Evolutionary conservation across 1,140 invertebrate species (phyloP).

Genomic region (Orchesella cincta): DNA sequence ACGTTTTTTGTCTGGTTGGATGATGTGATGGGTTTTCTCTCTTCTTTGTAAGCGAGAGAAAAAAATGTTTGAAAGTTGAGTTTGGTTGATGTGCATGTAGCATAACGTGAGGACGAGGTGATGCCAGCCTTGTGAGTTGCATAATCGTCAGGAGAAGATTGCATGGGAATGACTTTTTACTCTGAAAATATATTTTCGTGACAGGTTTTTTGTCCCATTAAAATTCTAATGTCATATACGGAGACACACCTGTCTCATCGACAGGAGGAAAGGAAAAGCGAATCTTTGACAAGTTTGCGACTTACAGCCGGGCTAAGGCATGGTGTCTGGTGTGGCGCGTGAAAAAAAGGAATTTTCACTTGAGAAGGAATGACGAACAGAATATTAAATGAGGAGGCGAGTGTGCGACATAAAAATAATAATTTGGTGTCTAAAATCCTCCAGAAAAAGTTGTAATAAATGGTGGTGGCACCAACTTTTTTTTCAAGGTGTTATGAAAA

Average conservation of each 20-base stretch:
- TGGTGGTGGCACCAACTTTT: conserved; percentile 1
- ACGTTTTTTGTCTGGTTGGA: too few species aligned
- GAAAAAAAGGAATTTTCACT: not conserved
- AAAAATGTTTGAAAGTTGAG: too few species aligned
- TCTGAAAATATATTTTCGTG: not conserved
- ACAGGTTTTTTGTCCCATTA: conserved; percentile 6
- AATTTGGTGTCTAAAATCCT: conserved; percentile 13
- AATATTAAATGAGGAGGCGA: conserved; percentile 7
- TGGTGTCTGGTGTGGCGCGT: too few species aligned
- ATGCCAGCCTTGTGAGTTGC: too few species aligned
- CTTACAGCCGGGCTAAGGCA: not conserved
- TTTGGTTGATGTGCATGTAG: too few species aligned
- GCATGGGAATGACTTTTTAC: not conserved
- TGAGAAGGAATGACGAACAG: not conserved
- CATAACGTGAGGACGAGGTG: too few species aligned
- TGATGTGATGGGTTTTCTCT: too few species aligned
- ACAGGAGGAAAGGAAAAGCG: not conserved
- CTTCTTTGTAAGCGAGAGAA: too few species aligned
- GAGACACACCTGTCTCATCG: conserved; percentile 5
- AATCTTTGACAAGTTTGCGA: not conserved
- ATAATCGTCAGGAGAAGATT: not conserved
- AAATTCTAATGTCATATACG: conserved; percentile 2
- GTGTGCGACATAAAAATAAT: too few species aligned
- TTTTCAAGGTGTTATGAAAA: too few species aligned
- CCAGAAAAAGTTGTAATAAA: conserved; percentile 14